These are phyloP conservation scores for Drosophila melanogaster DNA, from an alignment of 1,140 invertebrate species.

Conservation along the genomic window Release_6_plus_ISO1_MT NT_033779.5:8501-9000, in stretches of 20 bases:
- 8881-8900: constrained; percentile 93
- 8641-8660: background rate
- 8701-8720: constrained; percentile 92
- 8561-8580: no score
- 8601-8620: background rate
- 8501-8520: background rate
- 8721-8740: constrained; percentile 94
- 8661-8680: constrained; percentile 85
- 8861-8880: constrained; percentile 89
- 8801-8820: constrained; percentile 85
- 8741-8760: constrained; percentile 94
- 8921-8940: constrained; percentile 96
- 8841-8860: constrained; percentile 90
- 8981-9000: constrained; percentile 94
- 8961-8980: constrained; percentile 93
- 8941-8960: constrained; percentile 99
- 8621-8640: no score
- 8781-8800: constrained; percentile 91
- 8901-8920: constrained; percentile 76
- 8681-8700: constrained; percentile 87
- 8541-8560: constrained; percentile 17
- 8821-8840: constrained; percentile 99
- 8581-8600: constrained; percentile 28
- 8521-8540: constrained; percentile 39
- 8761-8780: constrained; percentile 81